These are phyloP conservation scores for Drosophila nigromelanica DNA, from an alignment of 1,140 invertebrate species.

Conservation along the genomic window DNA sequence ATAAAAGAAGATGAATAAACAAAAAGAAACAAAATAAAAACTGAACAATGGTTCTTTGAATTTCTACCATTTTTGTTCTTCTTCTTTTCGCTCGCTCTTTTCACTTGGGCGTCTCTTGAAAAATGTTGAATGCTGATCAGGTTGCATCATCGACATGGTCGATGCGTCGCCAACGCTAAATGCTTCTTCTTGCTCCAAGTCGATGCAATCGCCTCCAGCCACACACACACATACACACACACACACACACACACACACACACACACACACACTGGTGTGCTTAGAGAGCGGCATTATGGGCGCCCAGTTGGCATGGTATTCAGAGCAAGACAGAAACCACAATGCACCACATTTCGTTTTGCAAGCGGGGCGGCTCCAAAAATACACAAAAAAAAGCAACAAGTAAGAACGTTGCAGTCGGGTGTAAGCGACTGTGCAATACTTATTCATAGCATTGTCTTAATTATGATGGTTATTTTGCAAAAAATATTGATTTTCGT, in stretches of 20 bases:
- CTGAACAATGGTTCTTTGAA: too few relatives aligned
- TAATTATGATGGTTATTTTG: too few relatives aligned
- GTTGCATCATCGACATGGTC: conserved; percentile 56
- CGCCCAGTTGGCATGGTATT: conserved; percentile 49
- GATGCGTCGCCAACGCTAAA: conserved; percentile 17
- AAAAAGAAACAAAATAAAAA: too few relatives aligned
- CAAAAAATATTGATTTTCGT: too few relatives aligned
- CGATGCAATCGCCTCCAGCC: conserved; percentile 23
- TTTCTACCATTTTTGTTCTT: too few relatives aligned
- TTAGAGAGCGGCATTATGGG: background rate
- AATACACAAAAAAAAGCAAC: conserved; percentile 7
- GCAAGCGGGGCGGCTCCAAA: conserved; percentile 38
- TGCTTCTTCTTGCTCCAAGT: conserved; percentile 30
- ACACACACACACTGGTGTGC: background rate
- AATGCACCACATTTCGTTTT: conserved; percentile 40
- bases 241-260: background rate
- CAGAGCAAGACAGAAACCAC: conserved; percentile 73
- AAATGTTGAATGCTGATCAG: conserved; percentile 33
- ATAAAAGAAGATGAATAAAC: too few relatives aligned
- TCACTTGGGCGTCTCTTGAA: background rate
- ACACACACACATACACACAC: background rate
- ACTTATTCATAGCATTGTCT: too few relatives aligned
- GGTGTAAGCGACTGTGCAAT: too few relatives aligned
- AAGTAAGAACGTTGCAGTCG: background rate
- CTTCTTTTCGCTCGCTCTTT: too few relatives aligned